Conservation (phyloP, 2,888 invertebrate species). For the Amiota minor region DNA sequence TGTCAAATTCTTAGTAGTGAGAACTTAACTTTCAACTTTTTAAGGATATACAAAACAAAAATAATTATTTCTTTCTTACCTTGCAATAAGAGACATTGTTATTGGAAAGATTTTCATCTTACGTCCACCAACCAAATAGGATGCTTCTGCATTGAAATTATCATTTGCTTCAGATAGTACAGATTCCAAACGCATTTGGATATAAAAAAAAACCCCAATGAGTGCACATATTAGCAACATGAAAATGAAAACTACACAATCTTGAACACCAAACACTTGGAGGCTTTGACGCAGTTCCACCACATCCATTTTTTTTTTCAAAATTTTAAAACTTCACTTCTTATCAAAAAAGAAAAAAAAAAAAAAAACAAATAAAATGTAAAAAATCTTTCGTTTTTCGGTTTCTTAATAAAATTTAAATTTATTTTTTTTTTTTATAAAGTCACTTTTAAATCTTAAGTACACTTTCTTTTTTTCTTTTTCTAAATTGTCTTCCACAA, state of each 20-base stretch:
- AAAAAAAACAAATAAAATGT: not conserved
- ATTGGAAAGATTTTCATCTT: conserved; percentile 81
- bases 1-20: too few species aligned
- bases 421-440: not conserved
- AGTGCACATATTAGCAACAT: conserved; percentile 85
- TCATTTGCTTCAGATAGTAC: conserved; percentile 44
- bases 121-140: conserved; percentile 80
- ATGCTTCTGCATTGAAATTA: conserved; percentile 48
- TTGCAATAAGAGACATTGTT: conserved; percentile 82
- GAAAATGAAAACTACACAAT: conserved; percentile 84
- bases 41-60: not conserved
- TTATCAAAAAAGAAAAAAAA: not conserved
- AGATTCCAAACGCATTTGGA: conserved; percentile 75
- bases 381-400: not conserved
- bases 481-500: too few species aligned
- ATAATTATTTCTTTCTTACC: conserved; percentile 70
- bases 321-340: not conserved
- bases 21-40: too few species aligned
- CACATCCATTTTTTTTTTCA: conserved; percentile 62
- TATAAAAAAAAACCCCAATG: conserved; percentile 89
- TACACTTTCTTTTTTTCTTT: not conserved
- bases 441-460: not conserved
- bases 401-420: too few species aligned
- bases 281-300: conserved; percentile 74
- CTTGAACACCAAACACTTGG: conserved; percentile 81